Evolutionary conservation across 2,888 invertebrate genomes (phyloP).

Genomic region (Temnothorax rugatulus): DNA sequence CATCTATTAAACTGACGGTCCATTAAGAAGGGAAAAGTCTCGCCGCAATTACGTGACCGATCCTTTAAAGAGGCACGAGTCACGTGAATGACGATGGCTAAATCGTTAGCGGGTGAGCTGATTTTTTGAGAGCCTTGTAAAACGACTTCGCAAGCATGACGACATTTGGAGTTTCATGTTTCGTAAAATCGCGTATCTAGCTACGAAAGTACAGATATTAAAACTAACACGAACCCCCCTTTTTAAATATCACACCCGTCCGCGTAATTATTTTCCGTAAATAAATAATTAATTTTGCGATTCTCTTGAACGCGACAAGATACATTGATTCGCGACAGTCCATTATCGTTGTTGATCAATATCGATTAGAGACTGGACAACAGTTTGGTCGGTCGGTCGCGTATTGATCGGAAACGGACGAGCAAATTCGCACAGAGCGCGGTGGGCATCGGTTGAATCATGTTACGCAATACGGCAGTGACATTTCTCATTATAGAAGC

Average conservation of each 20-base stretch:
- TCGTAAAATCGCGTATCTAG: not conserved
- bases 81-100: not conserved
- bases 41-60: slow-evolving; percentile 29
- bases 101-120: slow-evolving; percentile 14
- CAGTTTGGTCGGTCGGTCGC: slow-evolving; percentile 34
- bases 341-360: slow-evolving; percentile 23
- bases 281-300: slow-evolving; percentile 18
- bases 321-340: not conserved
- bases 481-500: slow-evolving; percentile 51
- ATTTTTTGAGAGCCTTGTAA: slow-evolving; percentile 22
- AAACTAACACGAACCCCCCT: not conserved
- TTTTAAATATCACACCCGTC: not conserved
- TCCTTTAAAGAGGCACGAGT: slow-evolving; percentile 12
- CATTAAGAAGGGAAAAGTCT: slow-evolving; percentile 54
- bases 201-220: not conserved
- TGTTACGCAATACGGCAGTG: slow-evolving; percentile 47
- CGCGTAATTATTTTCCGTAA: not conserved
- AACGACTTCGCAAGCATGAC: not conserved
- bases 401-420: slow-evolving; percentile 46
- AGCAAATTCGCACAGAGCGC: slow-evolving; percentile 15
- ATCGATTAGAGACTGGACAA: slow-evolving; percentile 33
- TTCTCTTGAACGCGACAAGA: not conserved
- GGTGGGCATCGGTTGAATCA: slow-evolving; percentile 37
- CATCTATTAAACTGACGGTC: slow-evolving; percentile 60
- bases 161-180: not conserved